Base-by-base conservation (phyloP, 2,888 invertebrate genomes). In the Leptogaster cylindrica region DNA sequence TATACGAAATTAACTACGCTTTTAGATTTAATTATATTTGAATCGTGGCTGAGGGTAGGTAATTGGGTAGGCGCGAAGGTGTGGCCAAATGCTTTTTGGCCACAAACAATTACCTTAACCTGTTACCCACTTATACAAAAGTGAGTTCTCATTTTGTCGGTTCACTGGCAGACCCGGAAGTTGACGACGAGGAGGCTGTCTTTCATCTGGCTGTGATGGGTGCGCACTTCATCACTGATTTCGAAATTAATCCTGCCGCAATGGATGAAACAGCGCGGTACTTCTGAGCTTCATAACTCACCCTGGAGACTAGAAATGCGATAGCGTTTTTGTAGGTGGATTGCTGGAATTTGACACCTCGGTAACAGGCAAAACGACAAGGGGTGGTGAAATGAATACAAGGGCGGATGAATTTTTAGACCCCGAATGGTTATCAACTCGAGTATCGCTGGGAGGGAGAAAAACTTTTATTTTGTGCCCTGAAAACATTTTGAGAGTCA, bases 161-260 rank as follows among this genome's bases (percentile, higher is more conserved):
- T 8, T 8, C 16, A 1, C 28, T 2, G n/a, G n/a, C 58, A 41
- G 10, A 25, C 14, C 23, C 41, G 44, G 44, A 27, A 25, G n/a
- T n/a, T n/a, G n/a, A 44, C 20, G 27, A 27, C 31, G 44, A 44
- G 44, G 36, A 61, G 18, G 44, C 61, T 61, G 44, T 44, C 44
- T 61, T 61, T 61, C 61, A 61, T 61, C 61, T 61, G 61, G 61
- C 28, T 14, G 18, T 61, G 61, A 61, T 61, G 44, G 61, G 41
- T 44, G 27, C 18, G 14, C 61, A 61, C 61, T 61, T 61, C 61
- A 61, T 61, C 61, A 61, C 61, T 61, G 61, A 44, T 61, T 61
- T 61, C 31, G 61, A 61, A 61, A 61, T 61, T 61, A 61, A 61
- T 61, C 44, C 61, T 44, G 44, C 61, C 61, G 31, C 61, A 61